phyloP scores from a whole-genome alignment of 2,888 invertebrate genomes.

The Eremobia ochroleuca region DNA sequence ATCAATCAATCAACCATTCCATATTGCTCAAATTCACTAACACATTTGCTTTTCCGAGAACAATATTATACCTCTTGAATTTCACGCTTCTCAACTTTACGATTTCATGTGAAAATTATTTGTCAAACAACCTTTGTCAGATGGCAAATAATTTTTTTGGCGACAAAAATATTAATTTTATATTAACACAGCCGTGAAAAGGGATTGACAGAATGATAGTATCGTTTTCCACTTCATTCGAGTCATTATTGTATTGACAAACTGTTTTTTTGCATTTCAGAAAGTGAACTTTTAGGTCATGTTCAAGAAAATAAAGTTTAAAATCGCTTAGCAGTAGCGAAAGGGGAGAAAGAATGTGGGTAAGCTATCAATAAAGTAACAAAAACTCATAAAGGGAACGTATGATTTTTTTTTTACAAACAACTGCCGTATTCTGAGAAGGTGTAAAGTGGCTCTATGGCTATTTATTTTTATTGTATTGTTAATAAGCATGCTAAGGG shows the following conservation, averaged over 20 bases:
- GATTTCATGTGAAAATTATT: constrained; percentile 78
- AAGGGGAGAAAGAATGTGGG: constrained; percentile 48
- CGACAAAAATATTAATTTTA: constrained; percentile 87
- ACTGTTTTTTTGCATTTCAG: constrained; percentile 36
- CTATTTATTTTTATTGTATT: constrained; percentile 91
- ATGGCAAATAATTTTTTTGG: constrained; percentile 68
- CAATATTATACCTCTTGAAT: constrained; percentile 70
- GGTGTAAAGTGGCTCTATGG: constrained; percentile 91
- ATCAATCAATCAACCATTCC: constrained; percentile 37
- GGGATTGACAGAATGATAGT: constrained; percentile 87
- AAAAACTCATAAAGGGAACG: constrained; percentile 77
- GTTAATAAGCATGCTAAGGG: constrained; percentile 90
- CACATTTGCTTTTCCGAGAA: constrained; percentile 56
- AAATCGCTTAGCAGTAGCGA: constrained; percentile 51
- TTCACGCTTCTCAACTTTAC: constrained; percentile 74
- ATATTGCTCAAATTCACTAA: constrained; percentile 36
- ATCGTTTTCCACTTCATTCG: constrained; percentile 90
- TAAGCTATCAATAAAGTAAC: constrained; percentile 76
- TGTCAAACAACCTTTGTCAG: constrained; percentile 75
- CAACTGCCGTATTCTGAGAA: constrained; percentile 90
- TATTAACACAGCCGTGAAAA: constrained; percentile 87
- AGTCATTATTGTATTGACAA: constrained; percentile 80
- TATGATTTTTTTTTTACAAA: constrained; percentile 76
- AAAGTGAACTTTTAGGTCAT: constrained; percentile 46
- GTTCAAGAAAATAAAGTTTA: constrained; percentile 49